Base-by-base conservation (phyloP, 1,140 invertebrate species). In the Eurytemora carolleeae region DNA sequence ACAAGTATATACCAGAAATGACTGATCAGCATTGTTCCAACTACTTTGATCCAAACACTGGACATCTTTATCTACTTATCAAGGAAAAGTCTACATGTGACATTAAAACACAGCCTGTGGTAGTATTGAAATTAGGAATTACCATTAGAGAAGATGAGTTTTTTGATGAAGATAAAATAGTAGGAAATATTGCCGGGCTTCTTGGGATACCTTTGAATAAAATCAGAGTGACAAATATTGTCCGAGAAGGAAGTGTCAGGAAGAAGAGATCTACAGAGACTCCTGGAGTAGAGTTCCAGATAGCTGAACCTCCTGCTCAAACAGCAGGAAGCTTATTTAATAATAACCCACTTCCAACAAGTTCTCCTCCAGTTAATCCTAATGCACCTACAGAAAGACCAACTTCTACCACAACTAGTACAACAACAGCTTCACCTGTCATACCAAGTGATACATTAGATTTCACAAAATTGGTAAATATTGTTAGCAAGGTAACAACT, bases 171-270 rank as follows among this genome's bases (percentile, higher is more conserved):
- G 63, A 65, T 25, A n/a, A 44, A 12, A n/a, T 63, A 21, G 23
- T 60, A 18, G n/a, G 20, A 2, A 63, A 61, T 12, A 17, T 65
- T 53, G 57, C 58, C 2, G 24, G 19, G 24, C 58, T 65, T 16
- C 55, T 65, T 22, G 58, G 54, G 1, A 59, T 65, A 3, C 15
- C 20, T 15, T 16, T 54, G 1, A 53, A 54, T 15, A 60, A 63
- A 21, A 63, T 65, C 12, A 24, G 62, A 17, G 24, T 65, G 24
- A 58, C 62, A 21, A 61, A 65, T 3, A 59, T 65, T 19, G 54
- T 65, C 44, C 19, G 62, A 1, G 64, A 64, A 53, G 63, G 56
- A 7, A 31, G 24, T n/a, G 57, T 23, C 31, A 7, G 31, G 7
- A 44, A 12, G 31, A 44, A 44, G n/a, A 7, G 31, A 44, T 7